Percentiles rank a stretch among this genome's conserved stretches.
Conservation (phyloP, 2,888 invertebrate species). For the Willowsia nigromaculata region DNA sequence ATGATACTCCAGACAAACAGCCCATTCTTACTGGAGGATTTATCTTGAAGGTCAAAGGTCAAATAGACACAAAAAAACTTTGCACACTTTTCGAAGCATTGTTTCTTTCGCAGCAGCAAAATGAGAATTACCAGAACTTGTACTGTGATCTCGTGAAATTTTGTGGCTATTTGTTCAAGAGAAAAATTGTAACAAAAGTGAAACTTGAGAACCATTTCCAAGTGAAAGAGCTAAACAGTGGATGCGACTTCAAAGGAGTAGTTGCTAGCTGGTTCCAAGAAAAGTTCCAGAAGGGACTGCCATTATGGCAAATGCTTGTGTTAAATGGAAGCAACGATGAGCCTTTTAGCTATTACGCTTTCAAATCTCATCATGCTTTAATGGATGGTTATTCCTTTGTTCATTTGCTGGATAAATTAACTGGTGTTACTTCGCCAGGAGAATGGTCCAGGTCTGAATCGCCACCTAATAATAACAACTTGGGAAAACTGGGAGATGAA, state of each 20-base stretch:
- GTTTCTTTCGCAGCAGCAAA: constrained; percentile 47
- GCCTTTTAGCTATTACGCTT: constrained; percentile 22
- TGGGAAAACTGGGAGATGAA: background rate
- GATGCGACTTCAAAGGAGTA: constrained; percentile 42
- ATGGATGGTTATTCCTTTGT: constrained; percentile 71
- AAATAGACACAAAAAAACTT: constrained; percentile 42
- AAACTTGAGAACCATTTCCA: constrained; percentile 66
- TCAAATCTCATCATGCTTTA: constrained; percentile 66
- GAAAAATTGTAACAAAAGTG: constrained; percentile 35
- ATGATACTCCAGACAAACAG: constrained; percentile 60
- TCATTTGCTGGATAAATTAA: constrained; percentile 65
- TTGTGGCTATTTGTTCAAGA: constrained; percentile 66
- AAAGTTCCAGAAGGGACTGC: constrained; percentile 52
- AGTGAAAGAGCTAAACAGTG: background rate
- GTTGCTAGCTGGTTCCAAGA: constrained; percentile 68
- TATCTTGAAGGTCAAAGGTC: constrained; percentile 59
- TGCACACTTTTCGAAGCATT: constrained; percentile 48
- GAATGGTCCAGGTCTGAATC: constrained; percentile 22
- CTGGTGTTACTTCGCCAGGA: constrained; percentile 51
- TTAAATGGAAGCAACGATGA: background rate
- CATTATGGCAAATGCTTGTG: constrained; percentile 65
- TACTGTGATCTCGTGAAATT: constrained; percentile 70
- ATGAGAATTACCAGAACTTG: constrained; percentile 56
- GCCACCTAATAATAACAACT: background rate
- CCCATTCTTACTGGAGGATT: constrained; percentile 64